These are phyloP conservation scores for Pyrocephalus nanus DNA, from an alignment of 2,797 vertebrate genomes.

Conservation along the genomic window DNA sequence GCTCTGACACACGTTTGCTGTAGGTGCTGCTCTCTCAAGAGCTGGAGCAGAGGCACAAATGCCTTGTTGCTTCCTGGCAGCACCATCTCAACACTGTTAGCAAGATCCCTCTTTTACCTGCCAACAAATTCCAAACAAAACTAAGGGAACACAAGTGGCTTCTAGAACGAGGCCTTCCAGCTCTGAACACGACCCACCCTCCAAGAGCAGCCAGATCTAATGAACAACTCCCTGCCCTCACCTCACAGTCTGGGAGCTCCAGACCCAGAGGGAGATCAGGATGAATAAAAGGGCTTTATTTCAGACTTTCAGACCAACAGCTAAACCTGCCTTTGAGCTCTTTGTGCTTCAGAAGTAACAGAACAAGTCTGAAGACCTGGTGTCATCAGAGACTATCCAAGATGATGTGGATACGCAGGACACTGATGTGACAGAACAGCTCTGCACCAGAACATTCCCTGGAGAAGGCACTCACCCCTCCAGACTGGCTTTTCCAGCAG, in stretches of 20 bases:
- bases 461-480: background rate
- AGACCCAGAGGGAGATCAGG: background rate
- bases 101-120: background rate
- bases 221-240: background rate
- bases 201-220: background rate
- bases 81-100: background rate
- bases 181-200: background rate
- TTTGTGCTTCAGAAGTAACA: background rate
- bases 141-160: background rate
- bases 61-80: background rate
- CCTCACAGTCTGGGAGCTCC: background rate
- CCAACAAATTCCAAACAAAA: background rate
- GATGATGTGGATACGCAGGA: rapidly evolving
- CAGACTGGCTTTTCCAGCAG: background rate
- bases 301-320: background rate
- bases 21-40: too few species aligned
- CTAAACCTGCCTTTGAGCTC: background rate
- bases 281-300: background rate
- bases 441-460: background rate
- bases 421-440: background rate
- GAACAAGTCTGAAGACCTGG: background rate
- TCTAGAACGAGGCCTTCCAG: background rate
- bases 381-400: background rate
- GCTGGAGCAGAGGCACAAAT: background rate
- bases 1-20: background rate